Evolutionary conservation across 2,797 vertebrate genomes (phyloP).

Genomic region (Coilia nasus): DNA sequence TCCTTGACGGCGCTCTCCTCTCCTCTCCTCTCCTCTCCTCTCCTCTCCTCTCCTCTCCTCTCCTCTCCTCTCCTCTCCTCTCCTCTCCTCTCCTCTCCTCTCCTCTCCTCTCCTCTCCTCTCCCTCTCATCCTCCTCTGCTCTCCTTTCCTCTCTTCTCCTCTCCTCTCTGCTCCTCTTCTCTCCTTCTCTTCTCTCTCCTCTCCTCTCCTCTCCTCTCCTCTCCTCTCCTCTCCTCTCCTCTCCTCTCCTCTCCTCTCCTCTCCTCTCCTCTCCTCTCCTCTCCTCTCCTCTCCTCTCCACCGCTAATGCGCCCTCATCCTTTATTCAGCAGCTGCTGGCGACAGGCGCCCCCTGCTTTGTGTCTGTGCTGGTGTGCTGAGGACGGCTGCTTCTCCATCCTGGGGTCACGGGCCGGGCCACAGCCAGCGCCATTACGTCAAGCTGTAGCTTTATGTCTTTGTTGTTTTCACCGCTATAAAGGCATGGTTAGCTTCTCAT

Average conservation of each 20-base stretch:
- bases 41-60: neutral
- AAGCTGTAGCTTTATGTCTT: neutral
- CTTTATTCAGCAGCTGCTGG: constrained; percentile 46
- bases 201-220: constrained; percentile 18
- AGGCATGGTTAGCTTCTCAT: neutral
- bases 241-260: neutral
- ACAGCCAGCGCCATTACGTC: neutral
- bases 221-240: neutral
- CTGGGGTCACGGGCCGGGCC: neutral
- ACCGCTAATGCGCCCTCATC: constrained; percentile 38
- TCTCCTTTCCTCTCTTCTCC: too few species aligned
- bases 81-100: neutral
- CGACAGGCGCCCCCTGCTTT: constrained; percentile 21
- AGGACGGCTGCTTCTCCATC: constrained; percentile 14
- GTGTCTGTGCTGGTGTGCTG: constrained; percentile 5
- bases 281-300: neutral
- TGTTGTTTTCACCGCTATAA: neutral
- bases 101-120: constrained; percentile 9
- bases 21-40: neutral
- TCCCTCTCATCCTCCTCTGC: constrained; percentile 33
- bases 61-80: neutral
- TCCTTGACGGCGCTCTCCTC: neutral
- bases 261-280: neutral
- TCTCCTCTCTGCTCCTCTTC: constrained; percentile 20
- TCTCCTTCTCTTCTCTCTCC: neutral